Evolutionary conservation across 2,113 vertebrate genomes (phyloP).

Genomic region (Eudorcas thomsonii): DNA sequence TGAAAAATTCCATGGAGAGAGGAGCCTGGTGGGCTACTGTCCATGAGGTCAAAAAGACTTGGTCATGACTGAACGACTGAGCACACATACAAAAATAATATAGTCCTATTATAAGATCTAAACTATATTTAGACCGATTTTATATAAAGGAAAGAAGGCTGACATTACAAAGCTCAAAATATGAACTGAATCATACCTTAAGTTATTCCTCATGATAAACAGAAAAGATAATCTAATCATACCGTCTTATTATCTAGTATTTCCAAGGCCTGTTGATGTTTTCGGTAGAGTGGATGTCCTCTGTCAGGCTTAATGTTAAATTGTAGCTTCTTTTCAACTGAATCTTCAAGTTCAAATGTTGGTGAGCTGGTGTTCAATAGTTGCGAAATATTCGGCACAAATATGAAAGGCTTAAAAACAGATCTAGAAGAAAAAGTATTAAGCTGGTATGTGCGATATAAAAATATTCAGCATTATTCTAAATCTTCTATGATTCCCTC

Average conservation of each 20-base stretch:
- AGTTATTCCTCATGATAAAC: background rate
- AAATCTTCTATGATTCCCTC: background rate
- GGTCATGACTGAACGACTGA: background rate
- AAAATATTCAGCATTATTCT: slow-evolving; percentile 16
- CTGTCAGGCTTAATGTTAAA: slow-evolving; percentile 92
- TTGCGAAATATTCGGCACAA: slow-evolving; percentile 84
- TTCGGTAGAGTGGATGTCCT: slow-evolving; percentile 91
- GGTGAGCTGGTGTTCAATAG: slow-evolving; percentile 89
- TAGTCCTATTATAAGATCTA: background rate
- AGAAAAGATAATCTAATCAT: slow-evolving; percentile 36
- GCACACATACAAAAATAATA: background rate
- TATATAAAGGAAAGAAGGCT: slow-evolving; percentile 29
- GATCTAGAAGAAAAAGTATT: slow-evolving; percentile 84
- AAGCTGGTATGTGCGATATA: background rate
- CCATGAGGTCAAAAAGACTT: background rate
- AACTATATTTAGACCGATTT: slow-evolving; percentile 6
- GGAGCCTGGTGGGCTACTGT: background rate
- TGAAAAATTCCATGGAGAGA: background rate
- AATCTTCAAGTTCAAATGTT: slow-evolving; percentile 87
- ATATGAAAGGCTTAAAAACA: slow-evolving; percentile 96
- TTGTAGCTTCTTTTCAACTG: slow-evolving; percentile 89
- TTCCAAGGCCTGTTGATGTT: slow-evolving; percentile 87
- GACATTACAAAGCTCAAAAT: slow-evolving; percentile 3
- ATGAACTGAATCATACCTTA: background rate
- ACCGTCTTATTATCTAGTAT: slow-evolving; percentile 85